Evolutionary conservation across 2,113 vertebrate genomes (phyloP).

Genomic region (Alethe castanea): DNA sequence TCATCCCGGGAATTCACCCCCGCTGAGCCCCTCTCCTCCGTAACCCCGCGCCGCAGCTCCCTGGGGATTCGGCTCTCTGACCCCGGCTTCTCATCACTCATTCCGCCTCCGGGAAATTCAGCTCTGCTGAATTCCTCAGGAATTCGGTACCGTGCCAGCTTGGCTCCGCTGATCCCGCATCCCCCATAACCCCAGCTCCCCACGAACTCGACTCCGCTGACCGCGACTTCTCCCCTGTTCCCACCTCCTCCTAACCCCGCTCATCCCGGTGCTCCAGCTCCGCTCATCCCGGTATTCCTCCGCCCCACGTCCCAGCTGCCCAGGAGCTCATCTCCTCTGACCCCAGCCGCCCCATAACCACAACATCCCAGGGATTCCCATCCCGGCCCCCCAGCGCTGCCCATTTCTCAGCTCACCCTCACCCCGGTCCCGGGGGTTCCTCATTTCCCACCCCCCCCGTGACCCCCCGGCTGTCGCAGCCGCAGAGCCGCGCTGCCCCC

Average conservation of each 20-base stretch:
- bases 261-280: neutral
- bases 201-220: neutral
- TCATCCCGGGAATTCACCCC: neutral
- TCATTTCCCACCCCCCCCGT: accelerated
- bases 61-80: neutral
- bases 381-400: neutral
- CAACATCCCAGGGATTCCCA: neutral
- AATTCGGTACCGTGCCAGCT: neutral
- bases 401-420: accelerated
- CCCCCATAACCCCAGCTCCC: neutral
- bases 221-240: neutral
- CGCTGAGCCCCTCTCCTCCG: neutral
- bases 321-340: neutral
- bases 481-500: neutral
- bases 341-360: accelerated
- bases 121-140: neutral
- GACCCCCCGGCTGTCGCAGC: neutral
- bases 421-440: neutral
- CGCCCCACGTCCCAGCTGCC: neutral
- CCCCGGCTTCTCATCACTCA: neutral
- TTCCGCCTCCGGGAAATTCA: neutral
- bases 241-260: neutral
- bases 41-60: neutral
- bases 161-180: neutral
- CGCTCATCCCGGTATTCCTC: neutral